Base-by-base conservation (phyloP, 2,888 invertebrate species). In the Carabus problematicus region DNA sequence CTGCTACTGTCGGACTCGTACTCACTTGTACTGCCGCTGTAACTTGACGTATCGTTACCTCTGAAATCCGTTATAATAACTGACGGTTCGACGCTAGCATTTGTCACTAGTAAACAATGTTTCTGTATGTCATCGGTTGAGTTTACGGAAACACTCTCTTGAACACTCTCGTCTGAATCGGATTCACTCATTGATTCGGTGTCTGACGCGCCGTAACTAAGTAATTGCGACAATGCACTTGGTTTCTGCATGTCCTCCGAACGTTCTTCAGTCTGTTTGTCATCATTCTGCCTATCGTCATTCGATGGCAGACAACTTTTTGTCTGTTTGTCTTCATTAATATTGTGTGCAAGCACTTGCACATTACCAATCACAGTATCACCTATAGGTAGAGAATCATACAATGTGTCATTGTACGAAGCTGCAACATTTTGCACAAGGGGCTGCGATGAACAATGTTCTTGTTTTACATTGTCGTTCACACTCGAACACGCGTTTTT, bases 131-230 rank as follows among this genome's bases (percentile, higher is more conserved):
- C 47, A 43, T 29, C 19, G 14, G 42, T 55, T 6, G 29, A 29
- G 29, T 29, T 2, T 3, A 6, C 29, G 11, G 45, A n/a, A 1
- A 55, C 62, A 1, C 61, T 61, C 29, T 54, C 61, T 8, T 42
- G 43, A n/a, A 45, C 49, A 45, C 55, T 62, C 16, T 56, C 62
- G 11, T 56, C 69, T 6, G 69, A 69, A 43, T 68, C 68, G 11
- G 69, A 69, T 8, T 69, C 14, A 41, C 62, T 62, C 45, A 62
- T 62, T 6, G n/a, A n/a, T 39, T 69, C 69, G 9, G 69, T 54
- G 43, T 69, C 69, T 8, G 62, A 62, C 43, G 62, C 45, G 6
- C 69, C 69, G 19, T 69, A 69, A 55, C 62, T 62, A 1, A 69
- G 40, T 18, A 69, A 39, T 19, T 69, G 69, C 8, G 56, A 56